phyloP scores from a whole-genome alignment of 2,888 invertebrate species.

The Pristionchus arcanus region DNA sequence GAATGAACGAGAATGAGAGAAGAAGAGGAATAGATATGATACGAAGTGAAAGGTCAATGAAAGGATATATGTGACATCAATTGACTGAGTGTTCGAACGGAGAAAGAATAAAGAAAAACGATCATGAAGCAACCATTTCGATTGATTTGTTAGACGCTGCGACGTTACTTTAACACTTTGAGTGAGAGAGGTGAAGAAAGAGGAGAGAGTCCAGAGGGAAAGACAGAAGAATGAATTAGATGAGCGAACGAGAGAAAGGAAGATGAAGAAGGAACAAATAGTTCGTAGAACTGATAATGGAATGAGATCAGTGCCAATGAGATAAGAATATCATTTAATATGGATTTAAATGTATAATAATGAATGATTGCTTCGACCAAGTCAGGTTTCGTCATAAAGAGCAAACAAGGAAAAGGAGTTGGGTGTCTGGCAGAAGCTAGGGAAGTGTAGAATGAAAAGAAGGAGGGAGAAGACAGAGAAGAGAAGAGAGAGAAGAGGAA shows the following conservation, averaged over 20 bases:
- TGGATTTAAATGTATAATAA: neutral
- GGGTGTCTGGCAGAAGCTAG: neutral
- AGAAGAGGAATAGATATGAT: neutral
- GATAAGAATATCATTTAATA: neutral
- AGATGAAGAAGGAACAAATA: neutral
- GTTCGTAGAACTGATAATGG: neutral
- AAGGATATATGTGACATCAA: neutral
- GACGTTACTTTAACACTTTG: neutral
- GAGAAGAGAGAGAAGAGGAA: neutral
- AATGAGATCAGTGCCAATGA: neutral
- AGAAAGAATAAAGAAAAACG: neutral
- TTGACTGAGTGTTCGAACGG: neutral
- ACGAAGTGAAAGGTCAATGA: slow-evolving; percentile 15
- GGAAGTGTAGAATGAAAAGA: neutral
- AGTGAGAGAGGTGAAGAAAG: neutral
- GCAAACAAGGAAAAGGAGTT: neutral
- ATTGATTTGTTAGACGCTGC: neutral
- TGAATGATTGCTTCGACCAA: neutral
- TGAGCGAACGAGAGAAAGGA: neutral
- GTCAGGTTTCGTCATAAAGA: neutral
- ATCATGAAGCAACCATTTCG: neutral
- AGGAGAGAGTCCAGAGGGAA: neutral
- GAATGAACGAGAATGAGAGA: neutral
- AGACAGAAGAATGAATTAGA: neutral
- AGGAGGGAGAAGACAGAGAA: neutral